Percentiles rank a stretch among this genome's conserved stretches.
Conservation (phyloP, 2,888 invertebrate genomes). For the Pecten maximus region DNA sequence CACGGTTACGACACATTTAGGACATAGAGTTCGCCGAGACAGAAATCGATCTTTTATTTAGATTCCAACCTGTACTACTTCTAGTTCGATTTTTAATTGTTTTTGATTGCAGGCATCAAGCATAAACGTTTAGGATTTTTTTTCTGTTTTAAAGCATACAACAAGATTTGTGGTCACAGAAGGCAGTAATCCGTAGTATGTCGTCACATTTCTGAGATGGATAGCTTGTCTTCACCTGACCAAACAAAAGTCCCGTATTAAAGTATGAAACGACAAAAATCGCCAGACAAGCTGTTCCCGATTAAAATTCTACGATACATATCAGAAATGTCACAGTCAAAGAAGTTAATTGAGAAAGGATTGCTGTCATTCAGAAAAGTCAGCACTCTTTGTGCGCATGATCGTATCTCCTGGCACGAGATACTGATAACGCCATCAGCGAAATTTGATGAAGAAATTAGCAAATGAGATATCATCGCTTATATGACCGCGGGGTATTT, state of each 20-base stretch:
- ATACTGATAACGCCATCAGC: conserved; percentile 5
- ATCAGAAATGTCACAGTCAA: background rate
- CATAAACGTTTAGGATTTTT: background rate
- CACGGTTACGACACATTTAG: background rate
- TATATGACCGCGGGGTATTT: background rate
- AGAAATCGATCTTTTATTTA: background rate
- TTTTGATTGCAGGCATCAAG: background rate
- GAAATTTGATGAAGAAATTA: conserved; percentile 10
- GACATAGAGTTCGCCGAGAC: background rate
- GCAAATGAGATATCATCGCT: background rate
- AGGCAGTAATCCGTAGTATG: background rate
- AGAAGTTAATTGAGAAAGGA: conserved; percentile 25
- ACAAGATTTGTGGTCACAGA: no score
- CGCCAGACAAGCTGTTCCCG: background rate
- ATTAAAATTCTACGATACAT: conserved; percentile 15
- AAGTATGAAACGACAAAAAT: background rate
- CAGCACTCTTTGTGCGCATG: conserved; percentile 9
- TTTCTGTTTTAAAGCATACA: no score
- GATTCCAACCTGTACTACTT: background rate
- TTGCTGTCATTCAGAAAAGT: background rate
- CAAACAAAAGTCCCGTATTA: background rate
- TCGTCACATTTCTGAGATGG: background rate
- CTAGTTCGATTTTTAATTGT: background rate
- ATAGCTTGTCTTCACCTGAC: background rate
- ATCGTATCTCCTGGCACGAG: background rate